These are phyloP conservation scores for Cerceris ruficornis DNA, from an alignment of 2,888 invertebrate species.

Conservation along the genomic window DNA sequence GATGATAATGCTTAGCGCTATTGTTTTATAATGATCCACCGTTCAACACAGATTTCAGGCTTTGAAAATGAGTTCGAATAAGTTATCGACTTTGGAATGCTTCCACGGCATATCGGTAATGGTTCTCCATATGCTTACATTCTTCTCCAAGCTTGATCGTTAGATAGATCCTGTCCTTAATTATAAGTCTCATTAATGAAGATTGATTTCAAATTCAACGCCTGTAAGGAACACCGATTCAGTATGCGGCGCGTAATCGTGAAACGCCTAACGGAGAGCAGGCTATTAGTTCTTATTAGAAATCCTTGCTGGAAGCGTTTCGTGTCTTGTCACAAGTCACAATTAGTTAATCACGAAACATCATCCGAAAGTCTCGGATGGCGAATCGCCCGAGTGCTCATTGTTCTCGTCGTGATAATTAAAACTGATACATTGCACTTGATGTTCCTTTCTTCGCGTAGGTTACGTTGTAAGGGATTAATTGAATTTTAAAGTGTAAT, in stretches of 20 bases:
- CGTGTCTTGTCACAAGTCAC: constrained; percentile 45
- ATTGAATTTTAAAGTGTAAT: too few species aligned
- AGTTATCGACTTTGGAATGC: background rate
- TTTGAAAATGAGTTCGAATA: background rate
- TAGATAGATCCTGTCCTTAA: constrained; percentile 62
- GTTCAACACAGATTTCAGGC: background rate
- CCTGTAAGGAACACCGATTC: constrained; percentile 62
- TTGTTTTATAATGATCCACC: constrained; percentile 1
- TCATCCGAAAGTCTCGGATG: background rate
- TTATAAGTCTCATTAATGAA: constrained; percentile 67
- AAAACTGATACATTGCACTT: too few species aligned
- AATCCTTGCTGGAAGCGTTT: constrained; percentile 56
- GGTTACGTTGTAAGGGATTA: too few species aligned
- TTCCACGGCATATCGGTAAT: constrained; percentile 47
- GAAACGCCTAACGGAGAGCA: constrained; percentile 43
- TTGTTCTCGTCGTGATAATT: too few species aligned
- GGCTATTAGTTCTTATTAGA: constrained; percentile 66
- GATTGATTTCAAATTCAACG: constrained; percentile 68
- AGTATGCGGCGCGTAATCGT: constrained; percentile 52
- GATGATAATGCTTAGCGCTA: constrained; percentile 17
- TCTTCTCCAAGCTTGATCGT: constrained; percentile 58
- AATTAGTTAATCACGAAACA: constrained; percentile 60
- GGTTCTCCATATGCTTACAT: constrained; percentile 31
- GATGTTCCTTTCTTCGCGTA: too few species aligned
- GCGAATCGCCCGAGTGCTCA: background rate